Conservation (phyloP, 1,140 invertebrate species). For the Plutomurus gul region DNA sequence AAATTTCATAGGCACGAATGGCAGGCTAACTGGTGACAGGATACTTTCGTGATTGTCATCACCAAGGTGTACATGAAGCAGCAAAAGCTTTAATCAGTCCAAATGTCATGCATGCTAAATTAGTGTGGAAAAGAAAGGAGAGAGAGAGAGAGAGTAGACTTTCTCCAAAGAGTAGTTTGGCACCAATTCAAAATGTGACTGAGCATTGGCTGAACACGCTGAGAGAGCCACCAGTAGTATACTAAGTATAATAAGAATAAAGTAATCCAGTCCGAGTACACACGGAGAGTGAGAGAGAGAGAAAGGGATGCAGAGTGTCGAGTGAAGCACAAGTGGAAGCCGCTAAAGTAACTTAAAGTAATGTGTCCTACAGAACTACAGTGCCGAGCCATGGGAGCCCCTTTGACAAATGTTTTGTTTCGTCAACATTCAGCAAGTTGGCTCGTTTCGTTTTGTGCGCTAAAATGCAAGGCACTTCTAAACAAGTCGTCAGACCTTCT, state of each 20-base stretch:
- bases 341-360: background rate
- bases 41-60: no score
- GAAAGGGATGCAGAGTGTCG: no score
- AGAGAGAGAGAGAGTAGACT: background rate
- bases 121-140: background rate
- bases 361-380: background rate
- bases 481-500: background rate
- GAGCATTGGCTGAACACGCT: background rate
- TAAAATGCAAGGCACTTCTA: background rate
- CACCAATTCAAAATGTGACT: constrained; percentile 5
- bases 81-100: constrained; percentile 4
- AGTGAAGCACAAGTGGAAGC: no score
- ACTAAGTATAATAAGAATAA: constrained; percentile 1
- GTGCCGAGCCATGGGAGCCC: constrained; percentile 17
- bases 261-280: background rate
- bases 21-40: background rate
- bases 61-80: background rate
- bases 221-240: background rate
- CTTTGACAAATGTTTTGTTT: constrained; percentile 22
- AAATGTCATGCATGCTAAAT: background rate
- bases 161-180: background rate
- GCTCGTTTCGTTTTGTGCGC: background rate
- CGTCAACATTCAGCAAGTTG: constrained; percentile 28
- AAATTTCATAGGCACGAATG: background rate
- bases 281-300: background rate